Evolutionary conservation across 2,113 vertebrate species (phyloP), one percentile per base, ranked within the genome.

Genomic region (Microcebus lehilahytsara): DNA sequence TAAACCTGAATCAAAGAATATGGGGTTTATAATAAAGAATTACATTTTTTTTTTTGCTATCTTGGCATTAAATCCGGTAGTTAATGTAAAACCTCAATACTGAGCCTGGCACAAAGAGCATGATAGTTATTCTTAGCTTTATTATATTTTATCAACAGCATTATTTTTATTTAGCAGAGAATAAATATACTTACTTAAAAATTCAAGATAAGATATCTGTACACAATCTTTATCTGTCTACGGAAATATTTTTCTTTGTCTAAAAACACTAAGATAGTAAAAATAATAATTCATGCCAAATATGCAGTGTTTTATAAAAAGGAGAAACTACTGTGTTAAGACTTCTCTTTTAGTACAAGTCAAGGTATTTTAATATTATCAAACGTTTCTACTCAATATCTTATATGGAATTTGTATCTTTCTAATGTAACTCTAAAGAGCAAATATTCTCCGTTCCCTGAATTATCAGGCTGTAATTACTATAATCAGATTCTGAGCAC

Each of bases 401-500:
- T 87, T 88, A 51, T 40, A 22, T 77, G 23, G 19, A 89, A 93
- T 93, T 97, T 92, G 27, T 92, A 37, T 87, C 75, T 97, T 96
- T 96, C 84, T 46, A 51, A 89, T 93, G 89, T 97, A 89, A 96
- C 66, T 95, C 66, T 93, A 9, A 88, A 40, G 92, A 72, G 19
- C 32, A 96, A 75, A 56, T 81, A 42, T 64, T 51, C 84, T n/a
- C 75, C 32, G 49, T 66, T 97, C 60, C 72, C 60, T 96, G 51
- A 87, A 64, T 97, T 96, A 96, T 74, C 13, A 62, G 85, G n/a
- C 77, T 97, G 40, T 94, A 96, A 96, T 97, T 96, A 95, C 67
- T 80, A 9, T 93, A 77, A 95, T 96, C 92, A 85, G 42, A 88
- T 74, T 97, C 56, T 77, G 69, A 96, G 66, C 72, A 93, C 78